These are phyloP conservation scores for Callyntrura sp. DNA, from an alignment of 2,888 invertebrate species.

Conservation along the genomic window DNA sequence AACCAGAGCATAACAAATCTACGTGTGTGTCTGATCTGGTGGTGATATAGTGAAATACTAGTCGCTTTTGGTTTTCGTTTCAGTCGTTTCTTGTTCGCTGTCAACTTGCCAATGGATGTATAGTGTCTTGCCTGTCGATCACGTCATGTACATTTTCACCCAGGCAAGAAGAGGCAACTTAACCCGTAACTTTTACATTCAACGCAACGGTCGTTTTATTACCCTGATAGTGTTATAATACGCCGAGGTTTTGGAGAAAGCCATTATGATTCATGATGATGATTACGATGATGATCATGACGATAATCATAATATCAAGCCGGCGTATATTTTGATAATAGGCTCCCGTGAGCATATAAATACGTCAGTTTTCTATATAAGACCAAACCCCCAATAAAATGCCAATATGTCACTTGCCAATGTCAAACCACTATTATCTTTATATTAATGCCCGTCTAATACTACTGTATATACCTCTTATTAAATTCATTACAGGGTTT, in stretches of 20 bases:
- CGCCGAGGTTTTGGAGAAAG: constrained; percentile 40
- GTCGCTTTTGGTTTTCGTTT: not conserved
- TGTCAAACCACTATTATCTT: too few relatives aligned
- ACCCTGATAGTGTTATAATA: constrained; percentile 16
- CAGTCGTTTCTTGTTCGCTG: not conserved
- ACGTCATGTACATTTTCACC: constrained; percentile 35
- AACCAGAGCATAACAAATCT: constrained; percentile 57
- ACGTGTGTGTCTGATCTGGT: not conserved
- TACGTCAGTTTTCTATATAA: constrained; percentile 23
- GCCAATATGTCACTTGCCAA: constrained; percentile 60
- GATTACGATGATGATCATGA: constrained; percentile 6
- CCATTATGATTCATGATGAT: constrained; percentile 43
- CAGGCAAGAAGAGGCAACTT: not conserved
- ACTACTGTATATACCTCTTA: not conserved
- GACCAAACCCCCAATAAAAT: constrained; percentile 35
- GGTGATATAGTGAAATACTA: constrained; percentile 3
- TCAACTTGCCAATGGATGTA: constrained; percentile 44
- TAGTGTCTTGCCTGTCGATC: constrained; percentile 21
- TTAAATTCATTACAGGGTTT: too few relatives aligned
- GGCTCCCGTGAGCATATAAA: constrained; percentile 39
- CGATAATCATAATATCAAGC: constrained; percentile 19
- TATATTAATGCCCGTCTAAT: not conserved
- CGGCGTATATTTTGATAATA: constrained; percentile 43
- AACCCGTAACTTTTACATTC: not conserved
- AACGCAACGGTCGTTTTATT: not conserved